These are phyloP conservation scores for Hartigia nigra DNA, from an alignment of 2,888 invertebrate species.

Conservation along the genomic window DNA sequence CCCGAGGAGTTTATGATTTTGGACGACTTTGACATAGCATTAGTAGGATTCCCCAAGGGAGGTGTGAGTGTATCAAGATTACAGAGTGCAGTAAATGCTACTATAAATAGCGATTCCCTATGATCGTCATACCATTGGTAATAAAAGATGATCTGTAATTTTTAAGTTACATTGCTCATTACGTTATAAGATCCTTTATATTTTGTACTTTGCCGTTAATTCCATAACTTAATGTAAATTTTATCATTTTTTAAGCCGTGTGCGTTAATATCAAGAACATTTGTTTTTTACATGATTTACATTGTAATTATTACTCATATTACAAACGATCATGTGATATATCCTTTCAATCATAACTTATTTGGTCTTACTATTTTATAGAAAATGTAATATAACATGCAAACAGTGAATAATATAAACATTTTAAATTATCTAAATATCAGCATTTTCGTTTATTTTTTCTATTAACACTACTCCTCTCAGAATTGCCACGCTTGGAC, in stretches of 20 bases:
- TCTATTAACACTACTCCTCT: neutral
- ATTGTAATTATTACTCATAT: neutral
- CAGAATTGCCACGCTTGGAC: neutral
- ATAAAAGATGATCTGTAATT: neutral
- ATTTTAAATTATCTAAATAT: neutral
- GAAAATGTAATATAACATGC: neutral
- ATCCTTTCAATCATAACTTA: neutral
- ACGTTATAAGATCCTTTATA: neutral
- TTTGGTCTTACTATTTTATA: neutral
- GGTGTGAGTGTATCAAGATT: neutral
- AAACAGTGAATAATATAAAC: neutral
- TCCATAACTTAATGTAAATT: neutral
- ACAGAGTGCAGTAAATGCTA: neutral
- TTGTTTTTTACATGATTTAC: neutral
- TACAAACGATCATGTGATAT: neutral
- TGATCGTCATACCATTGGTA: neutral
- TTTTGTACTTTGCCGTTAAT: neutral
- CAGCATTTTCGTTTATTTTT: constrained; percentile 26
- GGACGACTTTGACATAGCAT: constrained; percentile 51
- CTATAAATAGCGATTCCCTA: neutral
- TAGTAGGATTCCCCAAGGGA: constrained; percentile 38
- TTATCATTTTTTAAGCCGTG: neutral
- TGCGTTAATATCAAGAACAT: neutral
- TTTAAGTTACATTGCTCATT: neutral
- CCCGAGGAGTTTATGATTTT: constrained; percentile 44